Base-by-base conservation (phyloP, 2,888 invertebrate genomes). In the Xylophagus ater region DNA sequence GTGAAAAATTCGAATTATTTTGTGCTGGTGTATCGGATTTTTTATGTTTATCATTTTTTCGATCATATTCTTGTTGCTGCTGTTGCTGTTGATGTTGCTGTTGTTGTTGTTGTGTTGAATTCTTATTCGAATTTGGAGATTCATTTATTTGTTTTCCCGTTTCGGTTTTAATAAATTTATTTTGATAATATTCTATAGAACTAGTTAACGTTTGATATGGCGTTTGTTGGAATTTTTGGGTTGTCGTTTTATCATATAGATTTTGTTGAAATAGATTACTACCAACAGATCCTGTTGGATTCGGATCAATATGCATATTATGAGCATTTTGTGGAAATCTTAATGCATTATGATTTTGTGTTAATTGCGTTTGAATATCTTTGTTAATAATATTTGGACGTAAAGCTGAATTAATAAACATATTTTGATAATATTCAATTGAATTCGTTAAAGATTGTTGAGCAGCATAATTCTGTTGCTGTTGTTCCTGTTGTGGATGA, bases 181-280 rank as follows among this genome's bases (percentile, higher is more conserved):
- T 62, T 42, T 62, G 62, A 51, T 58, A 58, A 41, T 62, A 63
- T 54, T 63, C 62, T 44, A 61, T 61, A 17, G 56, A 53, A 49
- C 55, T 56, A 8, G 46, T 51, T 24, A 53, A 44, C 10, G 52
- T 46, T 31, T 50, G 45, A 43, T 49, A 44, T 42, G 43, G 42
- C 23, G 43, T 35, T 21, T 34, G 40, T 17, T 37, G 42, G 17
- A 38, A 36, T 34, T 42, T 45, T 21, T 30, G 42, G 29, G 39
- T 20, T 29, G 42, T 45, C 6, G 40, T 21, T 13, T 37, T 37
- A 13, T 45, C 45, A 31, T 42, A 45, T 4, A 33, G 18, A 23
- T 34, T 37, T 29, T 42, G 44, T 23, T 41, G 41, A 26, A 44
- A 44, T 33, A 44, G 15, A 18, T 36, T 39, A n/a, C n/a, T n/a